phyloP scores from a whole-genome alignment of 1,140 invertebrate genomes.

The Psilanteris sp. region DNA sequence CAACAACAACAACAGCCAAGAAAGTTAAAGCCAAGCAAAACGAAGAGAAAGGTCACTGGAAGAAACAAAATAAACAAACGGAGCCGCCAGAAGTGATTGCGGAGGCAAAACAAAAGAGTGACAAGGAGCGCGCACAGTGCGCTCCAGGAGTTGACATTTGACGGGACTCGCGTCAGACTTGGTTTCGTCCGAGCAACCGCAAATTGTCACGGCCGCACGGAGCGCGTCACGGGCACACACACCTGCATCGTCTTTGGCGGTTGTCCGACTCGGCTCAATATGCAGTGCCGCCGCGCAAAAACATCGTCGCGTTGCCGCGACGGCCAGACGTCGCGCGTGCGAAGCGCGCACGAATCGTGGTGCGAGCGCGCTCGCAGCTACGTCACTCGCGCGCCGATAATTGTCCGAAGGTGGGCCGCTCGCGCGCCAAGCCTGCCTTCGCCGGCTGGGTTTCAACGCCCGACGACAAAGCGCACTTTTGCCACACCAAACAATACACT shows the following conservation, averaged over 20 bases:
- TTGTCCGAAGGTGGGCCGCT: background rate
- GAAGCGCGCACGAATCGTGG: background rate
- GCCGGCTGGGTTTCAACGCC: constrained; percentile 6
- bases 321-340: constrained; percentile 8
- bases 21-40: too few species aligned
- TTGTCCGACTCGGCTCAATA: constrained; percentile 3
- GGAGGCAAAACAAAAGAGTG: too few species aligned
- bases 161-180: too few species aligned
- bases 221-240: too few species aligned
- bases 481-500: constrained; percentile 42
- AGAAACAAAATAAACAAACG: too few species aligned
- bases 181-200: too few species aligned
- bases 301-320: constrained; percentile 19
- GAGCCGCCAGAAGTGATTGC: too few species aligned
- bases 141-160: too few species aligned
- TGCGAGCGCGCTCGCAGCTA: background rate
- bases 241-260: constrained; percentile 9
- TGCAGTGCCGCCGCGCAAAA: constrained; percentile 30
- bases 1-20: too few species aligned
- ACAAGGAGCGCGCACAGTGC: too few species aligned
- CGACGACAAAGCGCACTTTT: constrained; percentile 21
- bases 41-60: too few species aligned
- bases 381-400: background rate
- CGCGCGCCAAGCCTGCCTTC: background rate
- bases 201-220: too few species aligned